Percentiles rank a stretch among this genome's conserved stretches.
Conservation (phyloP, 2,113 vertebrate genomes). For the Stomatorhinus ivindoensis region DNA sequence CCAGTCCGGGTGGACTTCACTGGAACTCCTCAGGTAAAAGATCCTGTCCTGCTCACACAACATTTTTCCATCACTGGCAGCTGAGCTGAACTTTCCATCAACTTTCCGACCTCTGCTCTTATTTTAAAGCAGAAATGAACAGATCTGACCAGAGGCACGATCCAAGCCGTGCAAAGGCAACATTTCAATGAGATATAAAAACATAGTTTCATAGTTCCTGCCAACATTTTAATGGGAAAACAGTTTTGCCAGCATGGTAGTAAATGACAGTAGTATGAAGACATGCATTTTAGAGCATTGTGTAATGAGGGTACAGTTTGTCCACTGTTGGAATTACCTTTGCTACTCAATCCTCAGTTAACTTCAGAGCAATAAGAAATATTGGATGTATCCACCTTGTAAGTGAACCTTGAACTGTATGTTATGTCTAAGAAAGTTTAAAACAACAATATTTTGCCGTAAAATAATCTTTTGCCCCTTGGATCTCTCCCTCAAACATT, state of each 20-base stretch:
- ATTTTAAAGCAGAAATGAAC: background rate
- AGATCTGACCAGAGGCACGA: background rate
- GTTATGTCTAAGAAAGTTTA: background rate
- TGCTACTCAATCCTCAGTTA: background rate
- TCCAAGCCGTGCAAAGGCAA: background rate
- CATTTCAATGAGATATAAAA: background rate
- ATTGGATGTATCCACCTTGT: background rate
- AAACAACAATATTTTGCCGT: background rate
- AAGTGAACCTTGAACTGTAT: background rate
- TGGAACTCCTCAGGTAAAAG: constrained; percentile 63
- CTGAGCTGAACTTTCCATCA: background rate
- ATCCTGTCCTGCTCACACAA: background rate
- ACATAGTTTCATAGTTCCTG: background rate
- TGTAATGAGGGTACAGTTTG: background rate
- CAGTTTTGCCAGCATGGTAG: background rate
- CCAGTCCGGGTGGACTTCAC: constrained; percentile 66
- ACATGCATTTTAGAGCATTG: background rate
- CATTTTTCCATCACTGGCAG: background rate
- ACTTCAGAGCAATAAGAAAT: background rate
- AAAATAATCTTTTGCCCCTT: background rate
- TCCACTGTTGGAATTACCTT: background rate
- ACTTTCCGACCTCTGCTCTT: background rate
- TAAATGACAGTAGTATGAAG: background rate
- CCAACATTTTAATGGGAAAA: background rate
- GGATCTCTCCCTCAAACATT: background rate